Percentiles rank a stretch among this genome's conserved stretches.
phyloP scores from a whole-genome alignment of 2,113 vertebrate genomes.

The Hippocampus guttulatus region DNA sequence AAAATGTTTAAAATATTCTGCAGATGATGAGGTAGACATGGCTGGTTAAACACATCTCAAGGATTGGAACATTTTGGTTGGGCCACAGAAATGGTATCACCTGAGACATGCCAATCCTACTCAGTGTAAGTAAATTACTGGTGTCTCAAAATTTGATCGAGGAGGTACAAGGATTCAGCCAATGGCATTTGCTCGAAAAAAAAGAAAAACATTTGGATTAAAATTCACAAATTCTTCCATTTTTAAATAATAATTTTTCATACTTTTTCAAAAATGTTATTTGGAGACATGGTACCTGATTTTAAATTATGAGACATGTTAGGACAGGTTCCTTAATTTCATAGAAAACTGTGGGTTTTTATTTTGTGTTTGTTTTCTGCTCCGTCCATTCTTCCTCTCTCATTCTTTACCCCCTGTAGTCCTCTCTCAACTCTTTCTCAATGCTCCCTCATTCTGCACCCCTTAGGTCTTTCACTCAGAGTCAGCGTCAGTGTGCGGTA shows the following conservation, averaged over 20 bases:
- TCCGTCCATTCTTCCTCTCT: constrained; percentile 20
- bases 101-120: too few relatives aligned
- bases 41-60: neutral
- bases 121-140: too few relatives aligned
- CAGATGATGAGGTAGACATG: neutral
- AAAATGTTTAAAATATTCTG: neutral
- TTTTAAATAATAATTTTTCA: too few relatives aligned
- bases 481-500: constrained; percentile 58
- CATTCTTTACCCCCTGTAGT: constrained; percentile 28
- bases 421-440: constrained; percentile 19
- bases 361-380: constrained; percentile 18
- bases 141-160: too few relatives aligned
- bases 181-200: too few relatives aligned
- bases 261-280: neutral
- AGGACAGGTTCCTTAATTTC: neutral
- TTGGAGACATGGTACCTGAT: neutral
- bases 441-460: constrained; percentile 8
- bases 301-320: neutral
- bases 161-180: too few relatives aligned
- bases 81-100: too few relatives aligned
- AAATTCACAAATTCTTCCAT: too few relatives aligned
- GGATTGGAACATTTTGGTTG: neutral
- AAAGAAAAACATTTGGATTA: too few relatives aligned
- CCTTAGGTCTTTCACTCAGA: constrained; percentile 28
- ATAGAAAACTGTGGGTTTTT: neutral